Evolutionary conservation across 30 jellyfish, hydroid and myxozoan genomes (phyloP), one percentile per base, ranked within the genome.

Genomic region (Aurelia aurita): DNA sequence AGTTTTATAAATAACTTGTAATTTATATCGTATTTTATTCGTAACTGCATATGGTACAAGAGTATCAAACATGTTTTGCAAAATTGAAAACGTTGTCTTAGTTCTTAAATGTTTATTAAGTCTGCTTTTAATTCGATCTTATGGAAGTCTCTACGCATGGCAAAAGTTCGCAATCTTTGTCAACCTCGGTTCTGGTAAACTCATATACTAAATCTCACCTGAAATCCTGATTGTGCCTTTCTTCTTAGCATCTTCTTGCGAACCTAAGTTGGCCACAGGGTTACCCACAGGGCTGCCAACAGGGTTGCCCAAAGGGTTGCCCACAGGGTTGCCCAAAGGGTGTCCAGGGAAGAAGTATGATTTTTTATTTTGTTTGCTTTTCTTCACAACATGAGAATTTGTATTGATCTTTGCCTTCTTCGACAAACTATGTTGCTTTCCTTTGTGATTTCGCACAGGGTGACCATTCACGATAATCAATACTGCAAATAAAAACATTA

Each of bases 161-260:
- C n/a, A n/a, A n/a, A n/a, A n/a, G n/a, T n/a, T n/a, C n/a, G n/a
- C n/a, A n/a, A n/a, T n/a, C n/a, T n/a, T n/a, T n/a, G n/a, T n/a
- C n/a, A n/a, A n/a, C n/a, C 16, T 0, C 26, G 44, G 29, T n/a
- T n/a, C n/a, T 39, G 44, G 45, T 34, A 49, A 43, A 73, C 14
- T n/a, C 19, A 1, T n/a, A 22, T 29, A 0, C n/a, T 3, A 21
- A 11, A 18, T 34, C 72, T 44, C 60, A 91, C 98, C 98, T 2
- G 97, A 88, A 22, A 92, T 79, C 26, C 96, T 35, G n/a, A 92
- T 92, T 15, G 98, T 92, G 46, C 98, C 98, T 73, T 92, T 92
- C 87, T 87, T 92, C 69, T 87, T 92, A 9, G 84, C 94, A 63
- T 69, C 90, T 59, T 79, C 95, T 15, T 81, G 78, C 12, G 69